These are phyloP conservation scores for Sebastes minor DNA, from an alignment of 2,797 vertebrate genomes.

Conservation along the genomic window DNA sequence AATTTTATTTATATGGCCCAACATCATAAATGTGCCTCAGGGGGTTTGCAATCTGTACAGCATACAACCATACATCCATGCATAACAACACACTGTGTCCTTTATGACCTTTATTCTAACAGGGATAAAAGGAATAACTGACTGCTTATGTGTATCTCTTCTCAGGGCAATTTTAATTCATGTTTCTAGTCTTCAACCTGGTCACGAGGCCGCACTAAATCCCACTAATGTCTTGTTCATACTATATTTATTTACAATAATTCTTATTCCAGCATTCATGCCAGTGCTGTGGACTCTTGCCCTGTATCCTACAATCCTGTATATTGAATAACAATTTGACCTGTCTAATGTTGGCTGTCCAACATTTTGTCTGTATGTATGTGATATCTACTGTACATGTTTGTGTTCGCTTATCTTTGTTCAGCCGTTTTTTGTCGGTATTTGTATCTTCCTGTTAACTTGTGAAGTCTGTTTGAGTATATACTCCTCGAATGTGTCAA, in stretches of 20 bases:
- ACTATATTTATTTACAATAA: background rate
- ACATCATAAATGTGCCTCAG: too few species aligned
- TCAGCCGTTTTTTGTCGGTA: background rate
- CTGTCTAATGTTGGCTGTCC: background rate
- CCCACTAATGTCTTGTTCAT: background rate
- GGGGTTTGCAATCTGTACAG: too few species aligned
- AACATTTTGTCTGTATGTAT: background rate
- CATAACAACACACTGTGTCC: too few species aligned
- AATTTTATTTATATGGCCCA: accelerated
- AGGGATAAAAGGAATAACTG: too few species aligned
- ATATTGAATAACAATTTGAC: background rate
- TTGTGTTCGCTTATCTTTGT: background rate
- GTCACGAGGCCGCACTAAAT: background rate
- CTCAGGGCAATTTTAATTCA: background rate
- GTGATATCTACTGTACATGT: background rate
- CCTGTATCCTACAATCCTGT: background rate
- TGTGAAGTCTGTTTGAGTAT: background rate
- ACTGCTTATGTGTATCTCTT: background rate
- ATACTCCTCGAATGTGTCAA: background rate
- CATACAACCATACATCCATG: too few species aligned
- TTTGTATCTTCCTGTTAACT: background rate
- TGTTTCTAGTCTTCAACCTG: background rate
- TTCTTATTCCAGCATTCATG: background rate
- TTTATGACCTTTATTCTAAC: too few species aligned
- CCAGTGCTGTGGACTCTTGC: background rate